Evolutionary conservation across 2,113 vertebrate genomes (phyloP).

Genomic region (Peromyscus californicus): DNA sequence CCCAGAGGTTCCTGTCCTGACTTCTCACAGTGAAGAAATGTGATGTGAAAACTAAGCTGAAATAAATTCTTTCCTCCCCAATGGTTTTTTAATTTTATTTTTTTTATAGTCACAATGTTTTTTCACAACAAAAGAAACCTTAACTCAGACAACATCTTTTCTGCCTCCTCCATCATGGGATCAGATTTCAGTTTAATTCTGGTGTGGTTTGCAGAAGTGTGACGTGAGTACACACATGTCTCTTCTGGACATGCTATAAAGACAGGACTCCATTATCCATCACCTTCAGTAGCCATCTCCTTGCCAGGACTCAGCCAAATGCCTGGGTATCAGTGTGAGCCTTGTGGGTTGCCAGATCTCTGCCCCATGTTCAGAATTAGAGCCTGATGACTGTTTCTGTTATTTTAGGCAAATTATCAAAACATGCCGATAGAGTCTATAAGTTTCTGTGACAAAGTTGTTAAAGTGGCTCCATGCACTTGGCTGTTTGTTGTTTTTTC

Average conservation of each 20-base stretch:
- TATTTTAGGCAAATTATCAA: not conserved
- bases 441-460: fast-evolving
- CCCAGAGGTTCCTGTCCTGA: not conserved
- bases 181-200: not conserved
- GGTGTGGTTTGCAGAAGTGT: not conserved
- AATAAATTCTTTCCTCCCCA: not conserved
- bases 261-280: fast-evolving
- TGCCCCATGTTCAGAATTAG: no score
- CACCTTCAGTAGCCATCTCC: fast-evolving
- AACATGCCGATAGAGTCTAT: fast-evolving
- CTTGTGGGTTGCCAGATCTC: fast-evolving
- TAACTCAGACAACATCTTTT: not conserved
- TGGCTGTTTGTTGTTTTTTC: not conserved
- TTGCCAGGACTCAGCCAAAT: fast-evolving
- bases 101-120: not conserved
- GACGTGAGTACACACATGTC: not conserved
- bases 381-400: fast-evolving
- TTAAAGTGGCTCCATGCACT: fast-evolving
- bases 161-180: fast-evolving
- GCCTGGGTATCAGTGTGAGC: fast-evolving
- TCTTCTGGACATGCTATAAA: not conserved
- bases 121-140: not conserved
- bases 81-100: no score
- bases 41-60: not conserved
- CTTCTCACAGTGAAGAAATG: not conserved